These are phyloP conservation scores for Micropoecilia bifurca DNA, from an alignment of 2,797 vertebrate genomes.

Conservation along the genomic window DNA sequence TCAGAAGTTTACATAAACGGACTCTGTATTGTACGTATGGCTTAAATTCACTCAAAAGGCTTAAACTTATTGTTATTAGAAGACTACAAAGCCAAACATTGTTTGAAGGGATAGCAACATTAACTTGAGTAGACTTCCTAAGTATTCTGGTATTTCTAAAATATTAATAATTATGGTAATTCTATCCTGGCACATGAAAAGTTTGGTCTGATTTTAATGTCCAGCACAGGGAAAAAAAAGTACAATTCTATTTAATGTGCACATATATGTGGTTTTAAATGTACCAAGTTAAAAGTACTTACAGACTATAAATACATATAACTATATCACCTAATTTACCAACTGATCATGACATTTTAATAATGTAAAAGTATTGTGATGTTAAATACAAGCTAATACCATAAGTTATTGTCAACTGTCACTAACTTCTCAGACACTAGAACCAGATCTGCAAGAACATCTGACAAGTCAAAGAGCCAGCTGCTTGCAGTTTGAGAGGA, in stretches of 20 bases:
- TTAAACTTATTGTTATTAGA: background rate
- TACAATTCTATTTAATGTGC: background rate
- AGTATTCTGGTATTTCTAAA: background rate
- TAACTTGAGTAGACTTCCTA: background rate
- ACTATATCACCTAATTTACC: background rate
- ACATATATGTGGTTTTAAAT: background rate
- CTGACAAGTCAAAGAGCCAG: constrained; percentile 47
- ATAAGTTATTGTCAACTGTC: constrained; percentile 14
- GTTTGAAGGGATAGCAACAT: background rate
- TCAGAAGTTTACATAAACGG: background rate
- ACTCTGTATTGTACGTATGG: background rate
- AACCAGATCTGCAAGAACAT: constrained; percentile 32
- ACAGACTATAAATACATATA: background rate
- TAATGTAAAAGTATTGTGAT: background rate
- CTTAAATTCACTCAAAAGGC: background rate
- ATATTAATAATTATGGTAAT: background rate
- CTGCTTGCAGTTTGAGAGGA: constrained; percentile 45
- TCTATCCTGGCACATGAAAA: too few relatives aligned
- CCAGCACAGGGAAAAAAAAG: background rate
- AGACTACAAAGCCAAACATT: background rate
- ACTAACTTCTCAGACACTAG: constrained; percentile 26
- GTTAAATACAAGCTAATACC: constrained; percentile 1
- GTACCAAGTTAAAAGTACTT: background rate
- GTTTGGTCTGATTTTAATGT: background rate
- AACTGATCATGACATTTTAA: background rate